Conservation (phyloP, 2,113 vertebrate species). For the Oreotrochilus melanogaster region DNA sequence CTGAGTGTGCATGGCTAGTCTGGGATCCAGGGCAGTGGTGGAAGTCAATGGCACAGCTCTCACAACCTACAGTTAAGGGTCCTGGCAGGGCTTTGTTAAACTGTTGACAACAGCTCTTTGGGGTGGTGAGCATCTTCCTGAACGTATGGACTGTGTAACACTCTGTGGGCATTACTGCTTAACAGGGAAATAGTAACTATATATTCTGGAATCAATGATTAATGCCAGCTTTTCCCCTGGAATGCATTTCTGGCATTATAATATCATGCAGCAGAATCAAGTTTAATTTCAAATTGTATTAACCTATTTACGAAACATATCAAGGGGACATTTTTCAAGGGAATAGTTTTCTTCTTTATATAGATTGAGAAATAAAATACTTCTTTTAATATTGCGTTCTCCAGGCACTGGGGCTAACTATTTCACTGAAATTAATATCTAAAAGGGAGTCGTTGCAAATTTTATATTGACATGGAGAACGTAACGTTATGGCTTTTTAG, state of each 20-base stretch:
- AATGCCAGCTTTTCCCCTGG: slow-evolving; percentile 26
- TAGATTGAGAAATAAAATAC: slow-evolving; percentile 65
- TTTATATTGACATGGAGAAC: slow-evolving; percentile 44
- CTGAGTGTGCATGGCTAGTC: not conserved
- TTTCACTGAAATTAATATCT: slow-evolving; percentile 66
- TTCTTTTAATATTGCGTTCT: slow-evolving; percentile 60
- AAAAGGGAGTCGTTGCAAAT: slow-evolving; percentile 33
- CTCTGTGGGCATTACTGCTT: not conserved
- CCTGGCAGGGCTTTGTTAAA: not conserved
- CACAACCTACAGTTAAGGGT: not conserved
- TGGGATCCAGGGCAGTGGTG: not conserved
- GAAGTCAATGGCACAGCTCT: not conserved
- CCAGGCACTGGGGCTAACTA: slow-evolving; percentile 24
- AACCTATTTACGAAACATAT: slow-evolving; percentile 64
- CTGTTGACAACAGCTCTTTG: not conserved
- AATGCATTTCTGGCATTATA: slow-evolving; percentile 51
- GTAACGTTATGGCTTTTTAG: slow-evolving; percentile 49
- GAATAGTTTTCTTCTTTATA: slow-evolving; percentile 59
- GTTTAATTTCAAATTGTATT: slow-evolving; percentile 71
- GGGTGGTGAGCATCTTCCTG: not conserved
- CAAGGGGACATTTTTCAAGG: slow-evolving; percentile 56
- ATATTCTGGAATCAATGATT: not conserved
- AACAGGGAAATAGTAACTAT: not conserved
- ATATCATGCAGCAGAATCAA: slow-evolving; percentile 45
- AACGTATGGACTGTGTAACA: fast-evolving